A percentile compares a stretch with the other conserved stretches of the same genome.
These are phyloP conservation scores for Perca fluviatilis DNA, from an alignment of 2,113 vertebrate genomes.

Conservation along the genomic window DNA sequence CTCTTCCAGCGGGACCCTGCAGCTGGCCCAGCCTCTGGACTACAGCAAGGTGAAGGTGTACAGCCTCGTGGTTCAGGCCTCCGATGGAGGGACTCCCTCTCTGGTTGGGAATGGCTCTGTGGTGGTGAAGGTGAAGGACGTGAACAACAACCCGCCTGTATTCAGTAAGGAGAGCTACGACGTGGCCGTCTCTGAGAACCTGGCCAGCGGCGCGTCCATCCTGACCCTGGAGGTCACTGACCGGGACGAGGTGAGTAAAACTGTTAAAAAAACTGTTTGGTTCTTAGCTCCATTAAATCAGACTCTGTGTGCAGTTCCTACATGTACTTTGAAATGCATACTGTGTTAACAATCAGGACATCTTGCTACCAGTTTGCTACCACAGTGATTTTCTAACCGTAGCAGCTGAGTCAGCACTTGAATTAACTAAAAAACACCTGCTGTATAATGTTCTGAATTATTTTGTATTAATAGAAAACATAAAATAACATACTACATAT, in stretches of 20 bases:
- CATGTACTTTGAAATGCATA: no score
- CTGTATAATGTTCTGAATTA: no score
- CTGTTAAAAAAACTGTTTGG: no score
- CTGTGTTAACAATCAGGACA: no score
- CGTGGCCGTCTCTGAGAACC: conserved; percentile 80
- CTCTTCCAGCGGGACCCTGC: conserved; percentile 68
- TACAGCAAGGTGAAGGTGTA: conserved; percentile 75
- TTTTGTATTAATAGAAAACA: no score
- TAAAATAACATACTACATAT: no score
- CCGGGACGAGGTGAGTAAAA: conserved; percentile 81
- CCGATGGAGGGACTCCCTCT: conserved; percentile 79
- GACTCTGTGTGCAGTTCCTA: no score
- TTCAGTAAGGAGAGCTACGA: conserved; percentile 80
- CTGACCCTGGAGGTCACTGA: conserved; percentile 82
- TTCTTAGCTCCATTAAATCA: no score
- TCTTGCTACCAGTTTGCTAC: no score
- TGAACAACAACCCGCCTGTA: conserved; percentile 85
- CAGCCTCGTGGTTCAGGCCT: conserved; percentile 78
- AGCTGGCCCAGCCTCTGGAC: conserved; percentile 78
- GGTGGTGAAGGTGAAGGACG: conserved; percentile 76
- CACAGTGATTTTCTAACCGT: no score
- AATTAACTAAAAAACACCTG: no score
- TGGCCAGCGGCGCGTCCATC: conserved; percentile 77
- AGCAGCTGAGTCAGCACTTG: no score
- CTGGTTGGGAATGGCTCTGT: conserved; percentile 59